Conservation (phyloP, 53 echinoderm and acorn worm species). For the Luidia sarsii region DNA sequence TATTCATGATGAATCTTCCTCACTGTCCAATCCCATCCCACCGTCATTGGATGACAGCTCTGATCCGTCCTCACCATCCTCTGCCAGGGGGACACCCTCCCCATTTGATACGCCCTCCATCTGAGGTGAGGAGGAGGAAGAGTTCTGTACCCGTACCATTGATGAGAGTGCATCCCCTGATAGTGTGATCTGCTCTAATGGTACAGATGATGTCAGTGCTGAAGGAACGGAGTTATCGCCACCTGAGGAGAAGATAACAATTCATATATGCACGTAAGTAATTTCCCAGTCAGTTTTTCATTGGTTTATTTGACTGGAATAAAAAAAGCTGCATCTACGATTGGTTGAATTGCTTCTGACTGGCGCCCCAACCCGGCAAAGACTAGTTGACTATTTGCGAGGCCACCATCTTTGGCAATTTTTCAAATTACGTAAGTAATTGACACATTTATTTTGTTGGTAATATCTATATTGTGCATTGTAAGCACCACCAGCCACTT, state of each 20-base stretch:
- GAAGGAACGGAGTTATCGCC: slow-evolving; percentile 26
- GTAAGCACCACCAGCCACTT: too few species aligned
- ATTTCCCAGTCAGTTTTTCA: too few species aligned
- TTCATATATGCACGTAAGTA: too few species aligned
- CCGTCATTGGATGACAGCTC: slow-evolving; percentile 59
- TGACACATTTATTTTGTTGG: too few species aligned
- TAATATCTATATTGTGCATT: too few species aligned
- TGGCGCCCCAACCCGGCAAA: too few species aligned
- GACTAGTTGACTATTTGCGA: too few species aligned
- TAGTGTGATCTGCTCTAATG: slow-evolving; percentile 51
- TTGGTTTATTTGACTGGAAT: too few species aligned
- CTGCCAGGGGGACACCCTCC: slow-evolving; percentile 40
- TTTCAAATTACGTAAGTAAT: not conserved
- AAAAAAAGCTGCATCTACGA: too few species aligned
- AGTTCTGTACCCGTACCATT: slow-evolving; percentile 50
- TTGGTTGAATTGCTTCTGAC: too few species aligned
- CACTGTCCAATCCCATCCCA: slow-evolving; percentile 48
- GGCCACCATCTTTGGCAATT: not conserved
- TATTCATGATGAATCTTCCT: slow-evolving; percentile 42
- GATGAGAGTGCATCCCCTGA: slow-evolving; percentile 58
- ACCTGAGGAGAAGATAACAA: slow-evolving; percentile 11
- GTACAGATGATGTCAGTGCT: slow-evolving; percentile 56
- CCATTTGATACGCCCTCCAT: slow-evolving; percentile 54
- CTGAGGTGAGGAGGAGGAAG: slow-evolving; percentile 47
- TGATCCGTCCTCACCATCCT: slow-evolving; percentile 41